Percentiles rank a stretch among this genome's conserved stretches.
These are phyloP conservation scores for Tenodera sinensis DNA, from an alignment of 2,888 invertebrate species.

Conservation along the genomic window DNA sequence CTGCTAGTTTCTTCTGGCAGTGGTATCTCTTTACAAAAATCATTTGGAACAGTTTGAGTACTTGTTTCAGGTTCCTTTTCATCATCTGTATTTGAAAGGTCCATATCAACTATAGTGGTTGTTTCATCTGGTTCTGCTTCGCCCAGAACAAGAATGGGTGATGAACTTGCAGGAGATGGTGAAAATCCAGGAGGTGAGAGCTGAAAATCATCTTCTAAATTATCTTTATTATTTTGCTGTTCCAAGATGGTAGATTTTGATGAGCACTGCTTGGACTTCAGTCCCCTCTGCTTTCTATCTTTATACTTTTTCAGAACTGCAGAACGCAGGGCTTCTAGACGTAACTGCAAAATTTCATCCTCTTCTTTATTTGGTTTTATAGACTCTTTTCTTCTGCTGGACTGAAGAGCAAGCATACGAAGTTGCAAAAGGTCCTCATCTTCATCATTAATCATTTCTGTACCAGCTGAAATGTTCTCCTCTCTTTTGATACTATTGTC, in stretches of 20 bases:
- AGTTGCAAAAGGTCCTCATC: slow-evolving; percentile 8
- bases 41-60: background rate
- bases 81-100: slow-evolving; percentile 18
- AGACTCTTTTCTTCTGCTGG: background rate
- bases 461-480: too few relatives aligned
- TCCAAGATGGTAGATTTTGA: background rate
- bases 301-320: slow-evolving; percentile 3
- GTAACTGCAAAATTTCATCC: slow-evolving; percentile 12
- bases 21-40: background rate
- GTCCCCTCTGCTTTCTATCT: slow-evolving; percentile 6
- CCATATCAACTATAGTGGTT: slow-evolving; percentile 22
- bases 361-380: background rate
- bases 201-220: background rate
- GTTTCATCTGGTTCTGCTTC: slow-evolving; percentile 18
- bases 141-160: background rate
- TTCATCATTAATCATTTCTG: background rate
- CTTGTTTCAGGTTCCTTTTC: background rate
- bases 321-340: slow-evolving; percentile 7
- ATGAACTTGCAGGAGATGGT: too few relatives aligned
- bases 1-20: background rate
- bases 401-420: slow-evolving; percentile 4
- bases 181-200: background rate
- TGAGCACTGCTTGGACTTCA: background rate
- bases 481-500: background rate
- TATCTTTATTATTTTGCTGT: background rate